These are phyloP conservation scores for Archilochus colubris DNA, from an alignment of 2,113 vertebrate genomes.

Conservation along the genomic window DNA sequence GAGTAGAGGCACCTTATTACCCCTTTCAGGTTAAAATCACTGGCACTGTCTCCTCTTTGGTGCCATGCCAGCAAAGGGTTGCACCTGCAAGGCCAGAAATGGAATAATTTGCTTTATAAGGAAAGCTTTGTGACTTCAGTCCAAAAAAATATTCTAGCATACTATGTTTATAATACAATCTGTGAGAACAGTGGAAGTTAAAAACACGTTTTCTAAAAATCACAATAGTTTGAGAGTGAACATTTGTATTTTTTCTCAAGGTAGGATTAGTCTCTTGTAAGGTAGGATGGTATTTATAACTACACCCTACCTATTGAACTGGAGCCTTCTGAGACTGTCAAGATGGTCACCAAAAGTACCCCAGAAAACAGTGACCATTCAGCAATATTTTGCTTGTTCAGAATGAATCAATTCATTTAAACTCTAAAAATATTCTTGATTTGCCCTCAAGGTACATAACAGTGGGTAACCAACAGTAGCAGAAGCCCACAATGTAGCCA, in stretches of 20 bases:
- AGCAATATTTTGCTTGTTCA: neutral
- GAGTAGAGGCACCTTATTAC: neutral
- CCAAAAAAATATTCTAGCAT: neutral
- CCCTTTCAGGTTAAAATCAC: neutral
- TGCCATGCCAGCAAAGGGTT: neutral
- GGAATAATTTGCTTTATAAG: neutral
- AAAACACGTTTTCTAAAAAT: neutral
- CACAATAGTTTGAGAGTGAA: neutral
- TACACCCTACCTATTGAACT: neutral
- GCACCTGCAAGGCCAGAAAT: neutral
- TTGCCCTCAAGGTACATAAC: neutral
- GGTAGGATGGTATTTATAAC: fast-evolving
- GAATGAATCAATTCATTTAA: neutral
- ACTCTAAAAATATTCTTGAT: neutral
- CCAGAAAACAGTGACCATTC: neutral
- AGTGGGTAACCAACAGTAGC: neutral
- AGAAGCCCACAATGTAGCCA: neutral
- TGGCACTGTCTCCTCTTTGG: neutral
- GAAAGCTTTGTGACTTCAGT: neutral
- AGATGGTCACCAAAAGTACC: neutral
- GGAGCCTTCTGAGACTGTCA: neutral
- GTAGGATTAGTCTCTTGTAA: neutral
- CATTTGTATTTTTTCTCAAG: neutral
- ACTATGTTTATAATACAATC: neutral
- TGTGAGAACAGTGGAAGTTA: neutral